Percentiles rank a stretch among this genome's conserved stretches.
Evolutionary conservation across 1,140 invertebrate species (phyloP).

Genomic region (Drosophila persimilis): DNA sequence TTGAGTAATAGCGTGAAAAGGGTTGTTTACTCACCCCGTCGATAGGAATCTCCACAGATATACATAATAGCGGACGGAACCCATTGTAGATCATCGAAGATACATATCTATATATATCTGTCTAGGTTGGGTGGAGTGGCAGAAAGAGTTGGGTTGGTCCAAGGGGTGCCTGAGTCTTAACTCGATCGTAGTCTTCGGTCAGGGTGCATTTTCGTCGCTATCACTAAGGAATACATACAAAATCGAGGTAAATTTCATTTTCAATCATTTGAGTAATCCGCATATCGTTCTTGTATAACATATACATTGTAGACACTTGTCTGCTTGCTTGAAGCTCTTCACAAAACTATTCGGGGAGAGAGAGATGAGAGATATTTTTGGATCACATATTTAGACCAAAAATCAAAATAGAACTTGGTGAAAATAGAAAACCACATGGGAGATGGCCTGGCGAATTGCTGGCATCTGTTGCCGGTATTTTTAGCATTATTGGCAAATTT

Average conservation of each 20-base stretch:
- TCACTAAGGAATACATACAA: no score
- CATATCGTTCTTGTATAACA: not conserved
- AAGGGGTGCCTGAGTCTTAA: no score
- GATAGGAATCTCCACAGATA: conserved; percentile 56
- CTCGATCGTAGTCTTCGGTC: no score
- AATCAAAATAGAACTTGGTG: conserved; percentile 29
- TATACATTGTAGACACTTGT: not conserved
- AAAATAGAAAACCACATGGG: conserved; percentile 32
- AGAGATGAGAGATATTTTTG: not conserved
- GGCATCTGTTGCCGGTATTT: conserved; percentile 75
- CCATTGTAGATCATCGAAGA: no score
- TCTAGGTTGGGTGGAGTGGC: no score
- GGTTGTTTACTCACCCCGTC: conserved; percentile 52
- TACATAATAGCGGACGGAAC: conserved; percentile 5
- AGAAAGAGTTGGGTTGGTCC: not conserved
- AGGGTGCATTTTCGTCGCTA: no score
- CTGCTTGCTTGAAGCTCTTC: no score
- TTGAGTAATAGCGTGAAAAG: conserved; percentile 60
- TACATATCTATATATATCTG: no score
- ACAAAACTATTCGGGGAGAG: not conserved
- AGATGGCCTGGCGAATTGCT: conserved; percentile 49
- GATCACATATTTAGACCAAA: not conserved
- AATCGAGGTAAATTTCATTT: no score
- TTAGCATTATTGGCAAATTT: conserved; percentile 78
- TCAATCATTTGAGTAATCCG: no score